Percentiles rank a stretch among this genome's conserved stretches.
Evolutionary conservation across 1,140 invertebrate genomes (phyloP).

Genomic region (Centruroides sculpturatus): DNA sequence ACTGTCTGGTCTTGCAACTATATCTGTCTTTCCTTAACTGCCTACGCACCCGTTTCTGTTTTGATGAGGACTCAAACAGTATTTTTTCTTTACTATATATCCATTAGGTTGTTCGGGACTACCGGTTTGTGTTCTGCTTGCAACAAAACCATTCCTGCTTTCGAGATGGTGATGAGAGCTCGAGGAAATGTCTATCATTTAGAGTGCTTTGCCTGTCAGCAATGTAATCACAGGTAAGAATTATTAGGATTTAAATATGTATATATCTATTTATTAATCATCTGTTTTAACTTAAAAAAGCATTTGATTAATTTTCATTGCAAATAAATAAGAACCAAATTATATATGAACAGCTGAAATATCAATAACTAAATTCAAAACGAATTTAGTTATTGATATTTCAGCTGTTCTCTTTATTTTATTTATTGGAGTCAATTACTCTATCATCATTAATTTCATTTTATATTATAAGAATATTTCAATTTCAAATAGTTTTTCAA

Average conservation of each 20-base stretch:
- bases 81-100: background rate
- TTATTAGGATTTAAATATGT: slow-evolving; percentile 4
- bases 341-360: too few species aligned
- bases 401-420: too few species aligned
- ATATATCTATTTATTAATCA: background rate
- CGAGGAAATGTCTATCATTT: slow-evolving; percentile 88
- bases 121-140: slow-evolving; percentile 85
- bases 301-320: background rate
- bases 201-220: slow-evolving; percentile 91
- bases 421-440: too few species aligned
- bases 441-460: too few species aligned
- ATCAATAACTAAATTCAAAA: too few species aligned
- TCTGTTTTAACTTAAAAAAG: too few species aligned
- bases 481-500: too few species aligned
- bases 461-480: too few species aligned
- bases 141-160: slow-evolving; percentile 85
- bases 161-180: slow-evolving; percentile 94
- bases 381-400: too few species aligned
- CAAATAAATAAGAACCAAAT: background rate
- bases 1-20: too few species aligned
- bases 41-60: too few species aligned
- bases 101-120: slow-evolving; percentile 63
- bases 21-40: too few species aligned
- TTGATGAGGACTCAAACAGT: background rate
- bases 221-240: slow-evolving; percentile 82